Evolutionary conservation across 2,888 invertebrate species (phyloP).

Genomic region (Heliconius charithonia): DNA sequence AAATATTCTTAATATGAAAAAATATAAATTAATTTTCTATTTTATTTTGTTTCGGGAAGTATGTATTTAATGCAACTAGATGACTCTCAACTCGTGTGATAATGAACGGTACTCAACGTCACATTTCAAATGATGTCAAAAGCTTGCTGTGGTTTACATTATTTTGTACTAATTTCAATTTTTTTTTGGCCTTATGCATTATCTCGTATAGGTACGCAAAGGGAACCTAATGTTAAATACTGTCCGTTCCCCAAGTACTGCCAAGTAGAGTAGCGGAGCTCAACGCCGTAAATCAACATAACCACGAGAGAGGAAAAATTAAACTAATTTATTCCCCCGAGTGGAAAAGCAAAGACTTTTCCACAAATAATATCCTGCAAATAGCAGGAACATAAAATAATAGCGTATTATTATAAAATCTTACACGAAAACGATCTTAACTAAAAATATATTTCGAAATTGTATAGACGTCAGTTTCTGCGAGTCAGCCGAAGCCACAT

Average conservation of each 20-base stretch:
- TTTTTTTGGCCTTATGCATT: neutral
- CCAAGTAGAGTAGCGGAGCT: no score
- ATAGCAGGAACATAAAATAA: neutral
- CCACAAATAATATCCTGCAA: no score
- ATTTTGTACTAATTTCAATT: neutral
- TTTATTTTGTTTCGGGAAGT: no score
- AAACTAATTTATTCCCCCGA: no score
- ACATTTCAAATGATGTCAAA: neutral
- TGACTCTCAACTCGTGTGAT: neutral
- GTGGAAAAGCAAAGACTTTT: no score
- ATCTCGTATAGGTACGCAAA: neutral
- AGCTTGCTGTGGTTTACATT: neutral
- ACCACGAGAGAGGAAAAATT: no score
- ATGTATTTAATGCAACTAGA: neutral
- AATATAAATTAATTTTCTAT: no score
- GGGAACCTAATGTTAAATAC: no score
- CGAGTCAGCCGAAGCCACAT: conserved; percentile 14
- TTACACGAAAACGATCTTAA: conserved; percentile 1
- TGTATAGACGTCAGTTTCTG: conserved; percentile 6
- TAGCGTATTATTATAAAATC: neutral
- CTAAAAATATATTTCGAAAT: conserved; percentile 12
- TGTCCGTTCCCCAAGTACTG: no score
- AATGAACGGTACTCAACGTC: neutral
- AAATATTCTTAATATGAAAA: no score
- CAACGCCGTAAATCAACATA: no score